Evolutionary conservation across 2,888 invertebrate species (phyloP).

Genomic region (Quadroppia sp.): DNA sequence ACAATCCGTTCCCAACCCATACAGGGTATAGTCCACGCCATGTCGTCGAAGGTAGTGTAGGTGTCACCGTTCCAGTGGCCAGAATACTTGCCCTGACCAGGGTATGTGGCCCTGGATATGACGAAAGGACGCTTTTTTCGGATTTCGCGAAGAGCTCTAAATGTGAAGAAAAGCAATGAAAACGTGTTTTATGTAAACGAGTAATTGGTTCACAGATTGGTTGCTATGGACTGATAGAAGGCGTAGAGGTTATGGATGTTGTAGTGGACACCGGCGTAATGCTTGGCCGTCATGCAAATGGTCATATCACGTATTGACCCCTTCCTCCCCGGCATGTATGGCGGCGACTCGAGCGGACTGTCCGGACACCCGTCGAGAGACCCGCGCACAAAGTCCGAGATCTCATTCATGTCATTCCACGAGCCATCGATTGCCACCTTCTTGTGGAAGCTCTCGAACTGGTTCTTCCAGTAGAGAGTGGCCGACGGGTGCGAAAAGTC

Average conservation of each 20-base stretch:
- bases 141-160: slow-evolving; percentile 39
- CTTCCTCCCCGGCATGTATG: neutral
- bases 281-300: slow-evolving; percentile 72
- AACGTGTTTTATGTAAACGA: neutral
- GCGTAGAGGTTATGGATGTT: slow-evolving; percentile 43
- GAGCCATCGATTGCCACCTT: slow-evolving; percentile 50
- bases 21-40: slow-evolving; percentile 51
- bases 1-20: slow-evolving; percentile 54
- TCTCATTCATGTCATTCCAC: slow-evolving; percentile 55
- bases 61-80: slow-evolving; percentile 53
- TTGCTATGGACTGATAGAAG: slow-evolving; percentile 50
- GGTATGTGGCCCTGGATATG: slow-evolving; percentile 52
- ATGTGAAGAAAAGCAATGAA: neutral
- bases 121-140: slow-evolving; percentile 52
- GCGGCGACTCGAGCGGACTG: slow-evolving; percentile 43
- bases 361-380: slow-evolving; percentile 47
- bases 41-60: slow-evolving; percentile 46
- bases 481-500: slow-evolving; percentile 48
- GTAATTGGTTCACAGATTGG: slow-evolving; percentile 51
- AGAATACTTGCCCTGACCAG: slow-evolving; percentile 51
- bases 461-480: slow-evolving; percentile 49
- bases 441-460: slow-evolving; percentile 40
- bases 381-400: slow-evolving; percentile 54
- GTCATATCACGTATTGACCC: slow-evolving; percentile 54
- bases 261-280: slow-evolving; percentile 62